Percentiles rank a stretch among this genome's conserved stretches.
Evolutionary conservation across 2,113 vertebrate genomes (phyloP).

Genomic region (Struthidea cinerea): DNA sequence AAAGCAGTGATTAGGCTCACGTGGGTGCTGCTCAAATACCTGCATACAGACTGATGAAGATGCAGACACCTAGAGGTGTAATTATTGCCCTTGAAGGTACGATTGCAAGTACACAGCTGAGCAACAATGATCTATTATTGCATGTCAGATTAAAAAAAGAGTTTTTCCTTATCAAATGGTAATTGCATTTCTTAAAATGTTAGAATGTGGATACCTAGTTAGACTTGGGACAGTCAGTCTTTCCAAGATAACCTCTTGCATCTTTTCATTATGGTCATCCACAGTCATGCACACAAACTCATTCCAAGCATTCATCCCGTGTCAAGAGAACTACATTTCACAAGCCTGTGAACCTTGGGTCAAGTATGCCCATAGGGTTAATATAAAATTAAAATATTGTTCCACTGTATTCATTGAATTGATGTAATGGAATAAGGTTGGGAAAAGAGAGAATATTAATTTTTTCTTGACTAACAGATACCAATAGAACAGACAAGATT

Average conservation of each 20-base stretch:
- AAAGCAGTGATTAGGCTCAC: background rate
- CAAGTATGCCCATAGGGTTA: background rate
- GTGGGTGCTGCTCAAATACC: background rate
- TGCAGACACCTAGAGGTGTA: background rate
- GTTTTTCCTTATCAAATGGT: background rate
- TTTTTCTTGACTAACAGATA: background rate
- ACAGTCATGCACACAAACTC: accelerated
- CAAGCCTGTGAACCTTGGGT: background rate
- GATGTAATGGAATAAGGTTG: background rate
- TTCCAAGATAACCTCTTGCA: background rate
- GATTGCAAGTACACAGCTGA: background rate
- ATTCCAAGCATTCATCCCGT: background rate
- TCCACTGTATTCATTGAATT: background rate
- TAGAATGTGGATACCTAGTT: background rate
- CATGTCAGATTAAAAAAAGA: background rate
- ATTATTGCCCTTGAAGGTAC: background rate
- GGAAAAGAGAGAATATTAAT: background rate
- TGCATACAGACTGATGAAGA: background rate
- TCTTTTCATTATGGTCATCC: background rate
- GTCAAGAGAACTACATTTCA: background rate
- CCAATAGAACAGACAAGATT: background rate
- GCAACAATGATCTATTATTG: background rate
- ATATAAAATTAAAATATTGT: background rate
- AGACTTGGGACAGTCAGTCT: background rate
- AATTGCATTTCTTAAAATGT: background rate